These are phyloP conservation scores for Ceratosolen fusciceps DNA, from an alignment of 1,140 invertebrate genomes.

Conservation along the genomic window DNA sequence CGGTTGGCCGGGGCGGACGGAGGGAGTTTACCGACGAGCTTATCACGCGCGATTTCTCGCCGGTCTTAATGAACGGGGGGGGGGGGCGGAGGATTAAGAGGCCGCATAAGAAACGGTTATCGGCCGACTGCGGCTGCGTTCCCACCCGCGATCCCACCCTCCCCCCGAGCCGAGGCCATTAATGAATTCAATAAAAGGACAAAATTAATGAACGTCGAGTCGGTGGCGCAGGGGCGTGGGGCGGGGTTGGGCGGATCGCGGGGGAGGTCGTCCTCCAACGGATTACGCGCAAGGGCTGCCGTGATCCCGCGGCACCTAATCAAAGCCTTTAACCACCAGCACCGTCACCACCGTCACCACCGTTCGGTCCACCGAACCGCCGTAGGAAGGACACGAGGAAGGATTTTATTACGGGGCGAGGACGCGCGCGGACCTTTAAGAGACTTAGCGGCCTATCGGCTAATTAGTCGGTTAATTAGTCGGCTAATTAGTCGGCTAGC, in stretches of 20 bases:
- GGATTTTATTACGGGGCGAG: constrained; percentile 33
- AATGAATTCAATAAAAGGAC: constrained; percentile 47
- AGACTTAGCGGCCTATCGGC: background rate
- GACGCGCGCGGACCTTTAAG: constrained; percentile 7
- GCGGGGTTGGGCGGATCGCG: background rate
- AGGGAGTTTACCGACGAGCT: too few relatives aligned
- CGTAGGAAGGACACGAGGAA: background rate
- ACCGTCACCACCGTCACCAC: too few relatives aligned
- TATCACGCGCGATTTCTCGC: constrained; percentile 18
- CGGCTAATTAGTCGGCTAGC: constrained; percentile 30
- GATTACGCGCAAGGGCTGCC: constrained; percentile 15
- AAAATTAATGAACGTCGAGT: constrained; percentile 31
- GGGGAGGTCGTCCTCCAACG: background rate
- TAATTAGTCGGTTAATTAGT: constrained; percentile 33
- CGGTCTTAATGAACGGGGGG: constrained; percentile 22
- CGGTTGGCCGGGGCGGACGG: too few relatives aligned
- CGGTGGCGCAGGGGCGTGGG: background rate
- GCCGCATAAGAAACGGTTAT: constrained; percentile 29
- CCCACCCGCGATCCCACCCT: constrained; percentile 10
- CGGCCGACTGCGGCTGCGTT: constrained; percentile 26
- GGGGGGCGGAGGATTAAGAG: constrained; percentile 12
- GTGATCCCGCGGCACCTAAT: constrained; percentile 8
- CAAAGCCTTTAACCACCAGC: constrained; percentile 20
- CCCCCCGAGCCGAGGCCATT: too few relatives aligned
- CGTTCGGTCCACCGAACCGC: background rate